Percentiles rank a stretch among this genome's conserved stretches.
Evolutionary conservation across 2,797 vertebrate species (phyloP).

Genomic region (Hozukius guyotensis): DNA sequence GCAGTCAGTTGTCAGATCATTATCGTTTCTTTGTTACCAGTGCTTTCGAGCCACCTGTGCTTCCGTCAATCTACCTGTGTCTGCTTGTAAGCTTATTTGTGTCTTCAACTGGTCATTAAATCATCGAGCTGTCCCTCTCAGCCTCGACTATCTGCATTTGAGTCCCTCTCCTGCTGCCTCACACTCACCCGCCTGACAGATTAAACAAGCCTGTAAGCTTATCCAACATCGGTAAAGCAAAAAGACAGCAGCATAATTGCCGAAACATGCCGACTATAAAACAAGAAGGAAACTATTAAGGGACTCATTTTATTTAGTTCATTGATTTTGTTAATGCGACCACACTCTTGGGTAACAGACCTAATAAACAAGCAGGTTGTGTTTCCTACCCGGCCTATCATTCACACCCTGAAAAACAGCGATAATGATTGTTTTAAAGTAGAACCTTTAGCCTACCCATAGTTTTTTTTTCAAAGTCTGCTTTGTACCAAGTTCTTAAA

Average conservation of each 20-base stretch:
- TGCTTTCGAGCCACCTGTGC: neutral
- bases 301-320: neutral
- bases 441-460: neutral
- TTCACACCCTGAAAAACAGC: neutral
- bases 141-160: neutral
- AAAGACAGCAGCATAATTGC: neutral
- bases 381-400: neutral
- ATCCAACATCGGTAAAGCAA: neutral
- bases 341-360: neutral
- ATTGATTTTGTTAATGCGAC: neutral
- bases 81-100: neutral
- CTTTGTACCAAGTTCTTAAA: neutral
- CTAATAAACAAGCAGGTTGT: neutral
- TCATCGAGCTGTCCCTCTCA: neutral
- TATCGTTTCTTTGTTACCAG: neutral
- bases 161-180: neutral
- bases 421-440: neutral
- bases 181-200: neutral
- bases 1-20: neutral
- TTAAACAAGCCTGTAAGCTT: neutral
- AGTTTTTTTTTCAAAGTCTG: neutral
- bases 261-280: slow-evolving; percentile 1
- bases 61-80: neutral
- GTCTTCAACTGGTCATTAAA: neutral
- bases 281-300: neutral